A percentile compares a stretch with the other conserved stretches of the same genome.
phyloP scores from a whole-genome alignment of 2,113 vertebrate species.

The Xiphias gladius region DNA sequence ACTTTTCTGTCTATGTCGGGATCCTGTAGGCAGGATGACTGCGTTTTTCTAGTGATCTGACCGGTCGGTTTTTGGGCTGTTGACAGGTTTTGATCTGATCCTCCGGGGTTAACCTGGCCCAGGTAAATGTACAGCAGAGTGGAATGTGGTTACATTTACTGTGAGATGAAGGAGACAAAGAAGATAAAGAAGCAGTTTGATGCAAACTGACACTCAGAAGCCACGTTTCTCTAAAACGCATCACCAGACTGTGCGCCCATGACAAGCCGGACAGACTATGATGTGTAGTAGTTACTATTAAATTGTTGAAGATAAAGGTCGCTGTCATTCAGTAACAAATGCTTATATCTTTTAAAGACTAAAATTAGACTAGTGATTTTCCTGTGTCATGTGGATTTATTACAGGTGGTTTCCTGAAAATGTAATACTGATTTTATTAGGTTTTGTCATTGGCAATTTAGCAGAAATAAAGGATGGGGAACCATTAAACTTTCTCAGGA shows the following conservation, averaged over 20 bases:
- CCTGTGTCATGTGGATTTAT: neutral
- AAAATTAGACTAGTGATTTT: neutral
- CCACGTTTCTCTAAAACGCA: neutral
- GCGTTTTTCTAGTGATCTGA: neutral
- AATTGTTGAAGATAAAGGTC: neutral
- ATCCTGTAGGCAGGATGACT: neutral
- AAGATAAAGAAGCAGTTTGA: slow-evolving; percentile 2
- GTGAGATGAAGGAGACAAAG: neutral
- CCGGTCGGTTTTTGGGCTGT: neutral
- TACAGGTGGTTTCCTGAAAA: neutral
- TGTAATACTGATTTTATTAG: neutral
- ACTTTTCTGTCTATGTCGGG: neutral
- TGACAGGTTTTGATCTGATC: neutral
- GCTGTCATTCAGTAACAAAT: neutral
- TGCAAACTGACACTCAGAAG: slow-evolving; percentile 2
- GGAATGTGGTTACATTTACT: neutral
- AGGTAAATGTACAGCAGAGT: neutral
- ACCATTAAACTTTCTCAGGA: neutral
- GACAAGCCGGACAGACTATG: neutral
- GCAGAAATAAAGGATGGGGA: neutral
- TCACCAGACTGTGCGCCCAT: neutral
- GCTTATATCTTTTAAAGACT: neutral
- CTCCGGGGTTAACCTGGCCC: neutral
- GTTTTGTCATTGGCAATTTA: neutral
- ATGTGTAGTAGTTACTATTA: neutral